These are phyloP conservation scores for Tenrec ecaudatus DNA, from an alignment of 2,113 vertebrate species.

Conservation along the genomic window DNA sequence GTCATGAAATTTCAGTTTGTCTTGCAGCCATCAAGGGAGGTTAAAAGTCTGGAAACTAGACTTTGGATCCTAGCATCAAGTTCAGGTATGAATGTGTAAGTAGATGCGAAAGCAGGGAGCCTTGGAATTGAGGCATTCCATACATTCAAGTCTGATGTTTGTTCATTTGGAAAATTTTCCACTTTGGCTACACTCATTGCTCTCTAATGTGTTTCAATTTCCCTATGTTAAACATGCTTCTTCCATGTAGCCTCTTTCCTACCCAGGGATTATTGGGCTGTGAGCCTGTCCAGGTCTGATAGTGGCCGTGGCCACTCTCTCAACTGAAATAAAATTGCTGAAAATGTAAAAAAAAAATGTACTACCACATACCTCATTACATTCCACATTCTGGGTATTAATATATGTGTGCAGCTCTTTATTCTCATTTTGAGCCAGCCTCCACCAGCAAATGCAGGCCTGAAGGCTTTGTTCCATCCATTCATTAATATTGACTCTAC, in stretches of 20 bases:
- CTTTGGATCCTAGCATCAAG: neutral
- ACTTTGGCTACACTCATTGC: neutral
- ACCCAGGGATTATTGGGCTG: neutral
- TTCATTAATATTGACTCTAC: too few species aligned
- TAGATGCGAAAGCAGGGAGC: neutral
- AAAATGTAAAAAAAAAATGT: too few species aligned
- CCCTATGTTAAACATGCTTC: neutral
- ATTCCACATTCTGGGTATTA: too few species aligned
- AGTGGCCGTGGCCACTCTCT: neutral
- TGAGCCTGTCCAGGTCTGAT: neutral
- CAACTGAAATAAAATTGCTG: neutral
- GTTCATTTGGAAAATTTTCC: neutral
- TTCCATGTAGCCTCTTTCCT: neutral
- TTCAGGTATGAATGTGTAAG: neutral
- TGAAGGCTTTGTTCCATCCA: too few species aligned
- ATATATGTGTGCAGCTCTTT: too few species aligned
- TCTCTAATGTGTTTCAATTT: neutral
- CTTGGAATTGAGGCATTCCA: neutral
- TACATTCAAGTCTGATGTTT: neutral
- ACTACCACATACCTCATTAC: too few species aligned
- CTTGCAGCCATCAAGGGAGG: neutral
- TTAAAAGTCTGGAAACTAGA: neutral
- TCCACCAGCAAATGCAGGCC: too few species aligned
- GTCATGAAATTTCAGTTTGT: neutral
- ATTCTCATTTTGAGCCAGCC: too few species aligned